Evolutionary conservation across 2,797 vertebrate species (phyloP).

Genomic region (Hydrocynus forskahlii): DNA sequence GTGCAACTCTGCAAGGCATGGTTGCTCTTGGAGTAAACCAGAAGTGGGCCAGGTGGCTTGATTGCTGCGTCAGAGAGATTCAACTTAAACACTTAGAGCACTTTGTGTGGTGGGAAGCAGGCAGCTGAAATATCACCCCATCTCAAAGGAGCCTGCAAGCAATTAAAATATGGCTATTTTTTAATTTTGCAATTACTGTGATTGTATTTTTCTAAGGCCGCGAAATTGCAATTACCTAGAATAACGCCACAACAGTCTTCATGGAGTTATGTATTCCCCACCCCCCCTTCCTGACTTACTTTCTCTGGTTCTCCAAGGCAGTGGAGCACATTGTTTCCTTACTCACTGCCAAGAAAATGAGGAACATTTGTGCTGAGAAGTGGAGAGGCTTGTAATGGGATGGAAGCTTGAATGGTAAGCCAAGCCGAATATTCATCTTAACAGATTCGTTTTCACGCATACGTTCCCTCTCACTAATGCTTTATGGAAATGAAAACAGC

Average conservation of each 20-base stretch:
- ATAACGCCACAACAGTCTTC: conserved; percentile 52
- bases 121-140: conserved; percentile 60
- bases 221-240: conserved; percentile 64
- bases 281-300: background rate
- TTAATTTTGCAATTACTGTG: conserved; percentile 62
- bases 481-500: conserved; percentile 66
- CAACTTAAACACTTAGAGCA: conserved; percentile 32
- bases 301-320: conserved; percentile 33
- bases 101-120: conserved; percentile 28
- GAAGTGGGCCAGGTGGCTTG: conserved; percentile 44
- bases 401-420: conserved; percentile 51
- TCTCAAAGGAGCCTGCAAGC: conserved; percentile 63
- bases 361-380: conserved; percentile 60
- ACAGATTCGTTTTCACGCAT: conserved; percentile 62
- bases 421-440: conserved; percentile 59
- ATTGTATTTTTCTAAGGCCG: conserved; percentile 66
- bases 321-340: conserved; percentile 61
- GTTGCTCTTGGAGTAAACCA: conserved; percentile 48
- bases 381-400: conserved; percentile 56
- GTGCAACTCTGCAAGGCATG: conserved; percentile 58
- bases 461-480: conserved; percentile 51
- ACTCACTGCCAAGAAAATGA: conserved; percentile 62
- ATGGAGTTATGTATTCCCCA: conserved; percentile 44
- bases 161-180: conserved; percentile 63
- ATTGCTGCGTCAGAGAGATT: conserved; percentile 45